Percentiles rank a stretch among this genome's conserved stretches.
Conservation (phyloP, 2,888 invertebrate species). For the Chaitophorus viminalis region DNA sequence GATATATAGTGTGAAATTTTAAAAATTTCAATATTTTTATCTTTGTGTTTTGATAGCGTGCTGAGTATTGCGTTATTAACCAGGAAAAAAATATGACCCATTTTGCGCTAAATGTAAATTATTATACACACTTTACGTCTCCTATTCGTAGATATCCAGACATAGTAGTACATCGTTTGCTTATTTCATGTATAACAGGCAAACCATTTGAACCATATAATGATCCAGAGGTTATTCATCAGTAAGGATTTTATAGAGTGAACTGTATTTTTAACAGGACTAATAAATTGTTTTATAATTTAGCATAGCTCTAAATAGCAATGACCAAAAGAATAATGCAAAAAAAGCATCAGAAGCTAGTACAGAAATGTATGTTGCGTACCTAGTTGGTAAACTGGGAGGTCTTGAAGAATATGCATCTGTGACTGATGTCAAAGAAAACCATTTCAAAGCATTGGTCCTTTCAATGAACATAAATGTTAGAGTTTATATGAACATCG, state of each 20-base stretch:
- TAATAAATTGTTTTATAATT: slow-evolving; percentile 61
- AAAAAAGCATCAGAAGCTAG: slow-evolving; percentile 87
- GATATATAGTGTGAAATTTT: slow-evolving; percentile 19
- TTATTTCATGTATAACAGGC: slow-evolving; percentile 73
- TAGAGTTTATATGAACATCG: slow-evolving; percentile 52
- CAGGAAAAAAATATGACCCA: slow-evolving; percentile 70
- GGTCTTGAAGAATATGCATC: slow-evolving; percentile 79
- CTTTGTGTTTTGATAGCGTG: slow-evolving; percentile 39
- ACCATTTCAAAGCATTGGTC: slow-evolving; percentile 83
- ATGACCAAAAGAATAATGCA: slow-evolving; percentile 85
- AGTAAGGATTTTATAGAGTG: slow-evolving; percentile 61
- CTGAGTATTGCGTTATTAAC: slow-evolving; percentile 52
- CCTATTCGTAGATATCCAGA: slow-evolving; percentile 91
- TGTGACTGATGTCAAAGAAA: slow-evolving; percentile 81
- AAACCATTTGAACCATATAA: slow-evolving; percentile 66
- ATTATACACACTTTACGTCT: slow-evolving; percentile 97
- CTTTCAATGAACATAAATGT: slow-evolving; percentile 49
- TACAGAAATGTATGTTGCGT: slow-evolving; percentile 80
- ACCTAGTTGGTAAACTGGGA: slow-evolving; percentile 78
- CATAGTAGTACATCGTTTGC: slow-evolving; percentile 85
- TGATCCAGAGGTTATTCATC: slow-evolving; percentile 71
- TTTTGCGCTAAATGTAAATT: slow-evolving; percentile 88
- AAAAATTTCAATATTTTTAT: background rate
- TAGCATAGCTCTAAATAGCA: slow-evolving; percentile 80
- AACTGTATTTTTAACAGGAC: background rate